phyloP scores from a whole-genome alignment of 2,797 vertebrate genomes.

The Calcarius lapponicus region DNA sequence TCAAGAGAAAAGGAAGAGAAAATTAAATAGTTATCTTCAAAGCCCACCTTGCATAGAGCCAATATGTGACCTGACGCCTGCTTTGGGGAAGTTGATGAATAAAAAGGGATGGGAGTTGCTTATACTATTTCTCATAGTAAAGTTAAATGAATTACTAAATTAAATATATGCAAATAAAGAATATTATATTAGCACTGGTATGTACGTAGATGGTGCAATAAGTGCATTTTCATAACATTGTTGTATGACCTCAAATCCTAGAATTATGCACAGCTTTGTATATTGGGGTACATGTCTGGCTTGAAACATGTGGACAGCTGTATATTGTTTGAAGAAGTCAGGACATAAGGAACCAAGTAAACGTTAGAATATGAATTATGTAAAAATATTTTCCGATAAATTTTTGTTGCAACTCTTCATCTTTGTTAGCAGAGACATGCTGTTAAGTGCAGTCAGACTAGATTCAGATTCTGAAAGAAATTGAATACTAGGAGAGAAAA shows the following conservation, averaged over 20 bases:
- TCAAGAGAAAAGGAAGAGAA: conserved; percentile 17
- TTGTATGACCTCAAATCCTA: neutral
- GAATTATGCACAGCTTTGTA: neutral
- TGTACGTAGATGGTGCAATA: neutral
- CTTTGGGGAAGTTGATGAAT: neutral
- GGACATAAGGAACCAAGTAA: neutral
- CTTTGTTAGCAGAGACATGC: neutral
- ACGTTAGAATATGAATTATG: neutral
- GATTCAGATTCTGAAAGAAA: neutral
- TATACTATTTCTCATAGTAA: neutral
- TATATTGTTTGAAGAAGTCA: neutral
- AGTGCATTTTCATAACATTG: neutral
- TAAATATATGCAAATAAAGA: neutral
- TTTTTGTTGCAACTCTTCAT: neutral
- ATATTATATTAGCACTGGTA: neutral
- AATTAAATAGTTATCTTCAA: conserved; percentile 60
- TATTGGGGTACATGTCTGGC: neutral
- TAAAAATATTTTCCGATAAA: neutral
- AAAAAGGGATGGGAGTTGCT: conserved; percentile 20
- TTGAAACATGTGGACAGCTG: neutral
- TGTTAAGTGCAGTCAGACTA: neutral
- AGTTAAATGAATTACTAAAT: neutral
- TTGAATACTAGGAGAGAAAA: neutral
- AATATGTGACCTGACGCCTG: neutral
- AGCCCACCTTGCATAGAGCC: conserved; percentile 23